Conservation (phyloP, 2,797 vertebrate species). For the Selene dorsalis region DNA sequence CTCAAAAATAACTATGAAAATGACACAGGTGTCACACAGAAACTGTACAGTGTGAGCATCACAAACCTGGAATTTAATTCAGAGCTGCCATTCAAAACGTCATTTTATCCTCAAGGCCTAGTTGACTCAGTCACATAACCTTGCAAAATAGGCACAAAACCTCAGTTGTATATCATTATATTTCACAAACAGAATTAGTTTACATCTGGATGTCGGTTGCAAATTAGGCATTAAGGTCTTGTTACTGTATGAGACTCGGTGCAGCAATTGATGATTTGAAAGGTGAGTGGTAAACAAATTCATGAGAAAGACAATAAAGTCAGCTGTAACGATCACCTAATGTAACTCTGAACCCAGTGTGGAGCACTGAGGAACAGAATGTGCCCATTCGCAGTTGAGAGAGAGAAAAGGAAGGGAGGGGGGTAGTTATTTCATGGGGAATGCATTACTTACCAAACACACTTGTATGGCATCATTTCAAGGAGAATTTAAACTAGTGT, state of each 20-base stretch:
- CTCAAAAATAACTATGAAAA: slow-evolving; percentile 9
- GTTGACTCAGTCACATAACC: neutral
- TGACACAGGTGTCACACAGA: slow-evolving; percentile 10
- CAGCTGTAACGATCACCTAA: neutral
- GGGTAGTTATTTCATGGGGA: slow-evolving; percentile 1
- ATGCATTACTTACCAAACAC: neutral
- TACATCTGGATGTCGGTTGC: neutral
- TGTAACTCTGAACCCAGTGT: slow-evolving; percentile 5
- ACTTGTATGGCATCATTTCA: slow-evolving; percentile 9
- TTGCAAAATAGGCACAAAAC: slow-evolving; percentile 12
- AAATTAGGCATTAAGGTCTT: neutral
- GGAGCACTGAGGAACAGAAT: neutral
- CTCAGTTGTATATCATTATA: neutral
- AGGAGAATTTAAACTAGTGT: neutral
- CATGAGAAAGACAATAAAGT: neutral
- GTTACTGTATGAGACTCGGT: neutral
- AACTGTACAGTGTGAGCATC: neutral
- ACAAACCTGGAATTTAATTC: slow-evolving; percentile 7
- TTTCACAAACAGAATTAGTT: neutral
- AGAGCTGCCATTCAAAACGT: neutral
- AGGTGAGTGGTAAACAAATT: slow-evolving; percentile 1
- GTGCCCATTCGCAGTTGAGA: neutral
- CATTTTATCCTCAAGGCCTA: slow-evolving; percentile 9
- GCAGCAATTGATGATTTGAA: neutral
- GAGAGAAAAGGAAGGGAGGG: too few relatives aligned